Percentiles rank a stretch among this genome's conserved stretches.
phyloP scores from a whole-genome alignment of 2,888 invertebrate species.

The Drosophila rubida region DNA sequence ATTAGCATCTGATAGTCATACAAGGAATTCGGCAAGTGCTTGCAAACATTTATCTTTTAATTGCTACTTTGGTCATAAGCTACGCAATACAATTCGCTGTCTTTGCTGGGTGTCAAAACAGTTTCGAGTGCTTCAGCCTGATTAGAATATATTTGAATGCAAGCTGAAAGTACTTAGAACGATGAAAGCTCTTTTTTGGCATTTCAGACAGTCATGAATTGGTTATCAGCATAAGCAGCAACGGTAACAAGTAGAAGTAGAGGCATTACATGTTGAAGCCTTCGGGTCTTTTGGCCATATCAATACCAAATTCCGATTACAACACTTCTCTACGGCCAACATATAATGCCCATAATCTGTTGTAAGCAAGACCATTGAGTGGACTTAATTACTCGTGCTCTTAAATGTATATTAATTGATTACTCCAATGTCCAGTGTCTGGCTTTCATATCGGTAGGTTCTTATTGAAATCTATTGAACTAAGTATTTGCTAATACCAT shows the following conservation, averaged over 20 bases:
- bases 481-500: background rate
- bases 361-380: slow-evolving; percentile 35
- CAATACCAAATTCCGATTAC: slow-evolving; percentile 14
- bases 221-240: background rate
- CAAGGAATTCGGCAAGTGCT: slow-evolving; percentile 8
- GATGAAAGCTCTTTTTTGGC: slow-evolving; percentile 6
- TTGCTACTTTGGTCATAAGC: slow-evolving; percentile 24
- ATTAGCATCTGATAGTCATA: slow-evolving; percentile 41
- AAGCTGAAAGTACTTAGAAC: slow-evolving; percentile 12
- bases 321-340: slow-evolving; percentile 9
- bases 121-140: slow-evolving; percentile 31
- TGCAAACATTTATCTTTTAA: slow-evolving; percentile 39
- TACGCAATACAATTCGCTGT: slow-evolving; percentile 4
- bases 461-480: slow-evolving; percentile 4
- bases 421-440: slow-evolving; percentile 14
- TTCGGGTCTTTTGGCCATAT: background rate
- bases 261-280: background rate
- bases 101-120: slow-evolving; percentile 35
- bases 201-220: background rate
- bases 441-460: slow-evolving; percentile 2
- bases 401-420: slow-evolving; percentile 44
- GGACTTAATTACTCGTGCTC: slow-evolving; percentile 33
- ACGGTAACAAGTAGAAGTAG: background rate
- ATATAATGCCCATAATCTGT: slow-evolving; percentile 40
- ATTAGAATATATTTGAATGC: slow-evolving; percentile 46